Percentiles rank a stretch among this genome's conserved stretches.
phyloP scores from a whole-genome alignment of 1,140 invertebrate genomes.

The Idris sp. region DNA sequence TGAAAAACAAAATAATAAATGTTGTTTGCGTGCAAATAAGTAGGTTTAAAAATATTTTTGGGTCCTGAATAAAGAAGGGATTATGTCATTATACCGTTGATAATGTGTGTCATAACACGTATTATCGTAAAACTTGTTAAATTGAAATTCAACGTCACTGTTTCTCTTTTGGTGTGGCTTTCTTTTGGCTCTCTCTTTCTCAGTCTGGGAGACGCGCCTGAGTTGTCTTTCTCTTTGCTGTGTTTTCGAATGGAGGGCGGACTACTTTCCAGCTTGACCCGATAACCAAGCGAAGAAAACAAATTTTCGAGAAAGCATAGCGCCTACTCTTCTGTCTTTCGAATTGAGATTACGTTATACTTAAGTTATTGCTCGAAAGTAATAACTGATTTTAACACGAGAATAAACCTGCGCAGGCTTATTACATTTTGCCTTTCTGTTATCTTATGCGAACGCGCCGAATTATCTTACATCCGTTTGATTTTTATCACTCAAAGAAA shows the following conservation, averaged over 20 bases:
- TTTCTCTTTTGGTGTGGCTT: constrained; percentile 28
- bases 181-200: constrained; percentile 29
- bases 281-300: constrained; percentile 63
- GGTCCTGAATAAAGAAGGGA: constrained; percentile 36
- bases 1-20: no score
- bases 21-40: no score
- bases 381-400: constrained; percentile 50
- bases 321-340: constrained; percentile 57
- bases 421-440: constrained; percentile 38
- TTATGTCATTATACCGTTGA: constrained; percentile 51
- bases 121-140: constrained; percentile 51
- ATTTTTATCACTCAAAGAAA: constrained; percentile 54
- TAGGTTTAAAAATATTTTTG: no score
- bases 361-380: constrained; percentile 59
- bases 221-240: constrained; percentile 19
- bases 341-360: constrained; percentile 60
- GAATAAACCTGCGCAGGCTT: constrained; percentile 10
- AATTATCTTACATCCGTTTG: constrained; percentile 55
- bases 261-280: constrained; percentile 63
- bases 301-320: constrained; percentile 63
- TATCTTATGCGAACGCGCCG: constrained; percentile 21
- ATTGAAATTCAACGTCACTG: constrained; percentile 48
- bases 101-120: constrained; percentile 60
- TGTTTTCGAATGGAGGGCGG: constrained; percentile 51
- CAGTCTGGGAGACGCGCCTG: constrained; percentile 5